A percentile compares a stretch with the other conserved stretches of the same genome.
Evolutionary conservation across 2,888 invertebrate species (phyloP).

Genomic region (Philereme transversata): DNA sequence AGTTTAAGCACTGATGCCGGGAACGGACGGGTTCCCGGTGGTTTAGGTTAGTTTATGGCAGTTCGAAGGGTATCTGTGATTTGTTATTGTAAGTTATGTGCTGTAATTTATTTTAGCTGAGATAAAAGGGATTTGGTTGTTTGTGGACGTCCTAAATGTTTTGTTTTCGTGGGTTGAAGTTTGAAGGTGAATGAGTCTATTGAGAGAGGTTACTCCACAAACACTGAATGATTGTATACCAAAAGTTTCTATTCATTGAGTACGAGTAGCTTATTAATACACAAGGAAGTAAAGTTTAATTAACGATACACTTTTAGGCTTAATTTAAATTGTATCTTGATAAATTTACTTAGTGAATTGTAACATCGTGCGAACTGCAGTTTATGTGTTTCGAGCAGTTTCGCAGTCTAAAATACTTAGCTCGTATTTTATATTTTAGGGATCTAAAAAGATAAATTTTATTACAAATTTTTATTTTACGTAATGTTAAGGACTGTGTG

Average conservation of each 20-base stretch:
- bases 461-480: conserved; percentile 69
- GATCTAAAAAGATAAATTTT: conserved; percentile 42
- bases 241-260: conserved; percentile 22
- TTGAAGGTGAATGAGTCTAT: conserved; percentile 1
- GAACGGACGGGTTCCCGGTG: conserved; percentile 20
- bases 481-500: conserved; percentile 58
- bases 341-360: conserved; percentile 38
- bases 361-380: conserved; percentile 59
- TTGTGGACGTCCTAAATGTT: conserved; percentile 42
- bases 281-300: conserved; percentile 16
- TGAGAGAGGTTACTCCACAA: conserved; percentile 17
- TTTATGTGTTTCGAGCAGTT: conserved; percentile 56
- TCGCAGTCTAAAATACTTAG: conserved; percentile 51
- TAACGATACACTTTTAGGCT: conserved; percentile 41
- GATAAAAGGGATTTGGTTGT: conserved; percentile 43
- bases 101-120: conserved; percentile 61
- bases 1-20: conserved; percentile 59
- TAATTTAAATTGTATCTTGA: conserved; percentile 49
- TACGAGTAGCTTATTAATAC: conserved; percentile 20
- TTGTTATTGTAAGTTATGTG: conserved; percentile 69
- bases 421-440: conserved; percentile 35
- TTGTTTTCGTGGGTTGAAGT: conserved; percentile 26
- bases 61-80: conserved; percentile 80
- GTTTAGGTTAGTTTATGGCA: conserved; percentile 53
- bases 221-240: conserved; percentile 24